Evolutionary conservation across 2,888 invertebrate genomes (phyloP).

Genomic region (Gryllus longicercus): DNA sequence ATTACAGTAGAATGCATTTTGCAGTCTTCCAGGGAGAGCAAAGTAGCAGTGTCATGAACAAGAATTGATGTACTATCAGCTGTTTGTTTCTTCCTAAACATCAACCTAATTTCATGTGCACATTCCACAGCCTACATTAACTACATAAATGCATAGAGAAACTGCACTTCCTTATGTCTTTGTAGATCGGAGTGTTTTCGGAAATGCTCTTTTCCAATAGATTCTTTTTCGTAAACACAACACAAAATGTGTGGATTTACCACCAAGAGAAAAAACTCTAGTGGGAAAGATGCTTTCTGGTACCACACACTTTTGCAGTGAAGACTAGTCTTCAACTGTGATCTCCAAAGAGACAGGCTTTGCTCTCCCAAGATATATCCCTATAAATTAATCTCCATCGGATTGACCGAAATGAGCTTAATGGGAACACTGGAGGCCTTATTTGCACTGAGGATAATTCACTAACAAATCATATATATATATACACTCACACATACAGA

Average conservation of each 20-base stretch:
- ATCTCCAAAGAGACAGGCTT: constrained; percentile 32
- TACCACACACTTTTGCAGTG: constrained; percentile 40
- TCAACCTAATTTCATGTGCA: not conserved
- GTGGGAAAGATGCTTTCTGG: constrained; percentile 38
- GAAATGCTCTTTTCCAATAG: constrained; percentile 82
- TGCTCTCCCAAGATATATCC: constrained; percentile 27
- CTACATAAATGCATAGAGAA: not conserved
- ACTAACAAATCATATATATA: not conserved
- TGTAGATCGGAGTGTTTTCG: constrained; percentile 74
- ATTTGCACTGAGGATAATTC: not conserved
- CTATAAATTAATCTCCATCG: not conserved
- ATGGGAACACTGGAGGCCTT: constrained; percentile 9
- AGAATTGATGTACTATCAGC: not conserved
- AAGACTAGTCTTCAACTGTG: constrained; percentile 33
- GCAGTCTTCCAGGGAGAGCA: not conserved
- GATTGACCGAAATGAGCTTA: not conserved
- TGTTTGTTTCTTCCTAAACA: not conserved
- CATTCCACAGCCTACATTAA: not conserved
- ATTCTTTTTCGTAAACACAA: constrained; percentile 82
- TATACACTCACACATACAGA: not conserved
- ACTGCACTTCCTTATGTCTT: constrained; percentile 29
- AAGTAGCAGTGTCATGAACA: not conserved
- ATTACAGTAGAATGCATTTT: not conserved
- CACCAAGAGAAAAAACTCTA: constrained; percentile 38
- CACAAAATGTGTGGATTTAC: constrained; percentile 63